Evolutionary conservation across 2,797 vertebrate genomes (phyloP).

Genomic region (Aldrovandia affinis): DNA sequence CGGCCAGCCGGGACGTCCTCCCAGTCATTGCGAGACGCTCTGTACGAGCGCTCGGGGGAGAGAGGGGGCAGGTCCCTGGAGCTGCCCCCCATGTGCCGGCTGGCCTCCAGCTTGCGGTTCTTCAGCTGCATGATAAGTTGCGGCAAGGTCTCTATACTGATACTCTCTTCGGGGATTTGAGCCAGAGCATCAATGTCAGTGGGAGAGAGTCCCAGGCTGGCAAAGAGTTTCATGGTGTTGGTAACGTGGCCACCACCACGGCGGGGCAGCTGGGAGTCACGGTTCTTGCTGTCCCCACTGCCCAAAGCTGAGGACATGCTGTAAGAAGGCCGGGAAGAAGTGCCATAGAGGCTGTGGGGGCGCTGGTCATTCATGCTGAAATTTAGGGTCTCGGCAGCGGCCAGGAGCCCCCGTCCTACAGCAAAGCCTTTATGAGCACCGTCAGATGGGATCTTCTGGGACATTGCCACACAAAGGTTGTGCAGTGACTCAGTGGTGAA

Average conservation of each 20-base stretch:
- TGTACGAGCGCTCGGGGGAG: constrained; percentile 63
- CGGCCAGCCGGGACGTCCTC: constrained; percentile 57
- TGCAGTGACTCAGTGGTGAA: constrained; percentile 24
- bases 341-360: constrained; percentile 49
- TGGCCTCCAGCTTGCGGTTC: constrained; percentile 66
- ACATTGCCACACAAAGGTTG: constrained; percentile 63
- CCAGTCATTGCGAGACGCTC: constrained; percentile 67
- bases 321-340: constrained; percentile 58
- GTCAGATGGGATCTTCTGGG: constrained; percentile 71
- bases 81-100: constrained; percentile 52
- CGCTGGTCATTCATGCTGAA: constrained; percentile 71
- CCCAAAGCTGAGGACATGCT: constrained; percentile 60
- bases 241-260: constrained; percentile 61
- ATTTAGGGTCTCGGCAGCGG: constrained; percentile 76
- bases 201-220: constrained; percentile 78
- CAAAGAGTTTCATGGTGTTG: constrained; percentile 79
- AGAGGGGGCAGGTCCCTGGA: constrained; percentile 50
- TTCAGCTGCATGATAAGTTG: constrained; percentile 79
- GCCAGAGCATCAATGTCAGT: constrained; percentile 76
- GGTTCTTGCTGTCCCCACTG: constrained; percentile 58
- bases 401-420: constrained; percentile 75
- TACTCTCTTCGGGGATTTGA: constrained; percentile 76
- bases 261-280: constrained; percentile 56
- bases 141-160: constrained; percentile 78
- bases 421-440: constrained; percentile 71